Conservation (phyloP, 2,888 invertebrate genomes). For the Leptopilina drosophilae region DNA sequence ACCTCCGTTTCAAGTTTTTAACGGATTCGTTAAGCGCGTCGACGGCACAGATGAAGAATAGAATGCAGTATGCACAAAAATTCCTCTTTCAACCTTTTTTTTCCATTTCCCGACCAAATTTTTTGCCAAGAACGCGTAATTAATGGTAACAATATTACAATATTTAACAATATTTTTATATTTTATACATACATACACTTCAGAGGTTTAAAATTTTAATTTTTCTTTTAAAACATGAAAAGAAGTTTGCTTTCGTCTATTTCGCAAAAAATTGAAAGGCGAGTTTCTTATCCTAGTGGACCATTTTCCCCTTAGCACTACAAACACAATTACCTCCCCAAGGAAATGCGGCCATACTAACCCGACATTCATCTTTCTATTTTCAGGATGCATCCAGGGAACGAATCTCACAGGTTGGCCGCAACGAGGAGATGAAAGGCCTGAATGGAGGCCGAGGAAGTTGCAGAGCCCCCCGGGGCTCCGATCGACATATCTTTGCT, state of each 20-base stretch:
- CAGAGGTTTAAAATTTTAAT: too few relatives aligned
- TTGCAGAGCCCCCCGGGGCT: slow-evolving; percentile 76
- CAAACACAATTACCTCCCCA: neutral
- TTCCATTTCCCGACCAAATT: neutral
- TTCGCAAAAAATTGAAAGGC: neutral
- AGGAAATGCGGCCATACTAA: neutral
- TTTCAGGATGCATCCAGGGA: slow-evolving; percentile 54
- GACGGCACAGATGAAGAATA: neutral
- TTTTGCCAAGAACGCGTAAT: too few relatives aligned
- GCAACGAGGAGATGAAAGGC: slow-evolving; percentile 71
- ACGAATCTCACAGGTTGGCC: slow-evolving; percentile 48
- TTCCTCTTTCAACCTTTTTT: neutral
- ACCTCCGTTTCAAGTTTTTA: slow-evolving; percentile 11
- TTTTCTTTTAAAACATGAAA: too few relatives aligned
- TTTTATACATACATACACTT: too few relatives aligned
- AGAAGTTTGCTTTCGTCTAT: too few relatives aligned
- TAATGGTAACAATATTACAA: too few relatives aligned
- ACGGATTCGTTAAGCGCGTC: slow-evolving; percentile 1
- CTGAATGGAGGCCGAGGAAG: slow-evolving; percentile 76
- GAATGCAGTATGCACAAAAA: neutral
- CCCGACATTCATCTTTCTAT: slow-evolving; percentile 46
- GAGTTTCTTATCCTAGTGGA: neutral
- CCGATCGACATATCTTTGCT: slow-evolving; percentile 64
- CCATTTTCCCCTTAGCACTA: neutral
- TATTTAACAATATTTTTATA: too few relatives aligned